Percentiles rank a stretch among this genome's conserved stretches.
Conservation (phyloP, 2,113 vertebrate genomes). For the Chlorodrepanis virens region DNA sequence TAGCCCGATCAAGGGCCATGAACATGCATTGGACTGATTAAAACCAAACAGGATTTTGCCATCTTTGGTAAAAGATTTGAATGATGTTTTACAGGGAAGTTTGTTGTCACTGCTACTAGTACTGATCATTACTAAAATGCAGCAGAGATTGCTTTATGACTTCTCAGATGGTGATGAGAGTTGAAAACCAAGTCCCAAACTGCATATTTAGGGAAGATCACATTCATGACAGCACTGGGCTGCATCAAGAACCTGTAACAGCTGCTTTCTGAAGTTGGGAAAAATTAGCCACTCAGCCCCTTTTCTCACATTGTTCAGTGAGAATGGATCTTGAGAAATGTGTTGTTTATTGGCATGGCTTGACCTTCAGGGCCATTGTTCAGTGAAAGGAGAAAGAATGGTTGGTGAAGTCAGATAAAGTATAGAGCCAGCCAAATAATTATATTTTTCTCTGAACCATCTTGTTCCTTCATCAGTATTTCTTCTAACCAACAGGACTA, state of each 20-base stretch:
- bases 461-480: neutral
- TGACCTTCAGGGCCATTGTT: neutral
- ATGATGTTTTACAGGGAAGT: neutral
- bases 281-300: neutral
- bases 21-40: neutral
- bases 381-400: neutral
- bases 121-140: neutral
- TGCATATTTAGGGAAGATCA: neutral
- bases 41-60: neutral
- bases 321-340: neutral
- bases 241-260: neutral
- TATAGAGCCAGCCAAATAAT: neutral
- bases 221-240: accelerated
- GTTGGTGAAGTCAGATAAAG: neutral
- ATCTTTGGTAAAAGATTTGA: neutral
- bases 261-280: neutral
- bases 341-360: neutral
- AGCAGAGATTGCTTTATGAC: neutral
- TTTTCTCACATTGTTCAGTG: neutral
- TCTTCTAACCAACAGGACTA: neutral
- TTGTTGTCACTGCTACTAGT: neutral
- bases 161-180: neutral
- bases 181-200: neutral
- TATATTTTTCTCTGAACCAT: neutral
- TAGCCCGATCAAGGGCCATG: neutral